Evolutionary conservation across 2,888 invertebrate species (phyloP).

Genomic region (Cephus rjabovi): DNA sequence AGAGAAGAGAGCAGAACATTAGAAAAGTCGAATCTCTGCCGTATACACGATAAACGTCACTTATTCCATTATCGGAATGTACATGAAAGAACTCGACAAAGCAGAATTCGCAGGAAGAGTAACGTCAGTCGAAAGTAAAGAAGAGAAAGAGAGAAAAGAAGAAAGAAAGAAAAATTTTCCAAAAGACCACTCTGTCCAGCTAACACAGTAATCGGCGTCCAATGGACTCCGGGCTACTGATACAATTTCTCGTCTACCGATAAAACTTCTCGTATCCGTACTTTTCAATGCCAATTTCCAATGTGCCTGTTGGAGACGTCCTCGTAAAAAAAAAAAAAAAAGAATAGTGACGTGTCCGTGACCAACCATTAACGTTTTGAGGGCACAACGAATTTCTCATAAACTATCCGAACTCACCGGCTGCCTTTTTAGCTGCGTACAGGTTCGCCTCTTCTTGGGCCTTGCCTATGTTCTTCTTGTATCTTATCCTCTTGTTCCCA

Average conservation of each 20-base stretch:
- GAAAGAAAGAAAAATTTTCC: neutral
- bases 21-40: neutral
- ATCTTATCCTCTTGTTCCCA: slow-evolving; percentile 98
- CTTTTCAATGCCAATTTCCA: neutral
- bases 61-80: neutral
- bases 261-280: neutral
- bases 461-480: slow-evolving; percentile 99
- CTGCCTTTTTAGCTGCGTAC: slow-evolving; percentile 98
- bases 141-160: neutral
- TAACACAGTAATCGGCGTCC: neutral
- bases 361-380: neutral
- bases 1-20: neutral
- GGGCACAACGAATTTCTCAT: neutral
- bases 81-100: neutral
- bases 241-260: neutral
- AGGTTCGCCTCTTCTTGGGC: slow-evolving; percentile 99
- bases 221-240: neutral
- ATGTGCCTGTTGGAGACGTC: neutral
- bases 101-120: neutral
- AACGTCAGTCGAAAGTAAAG: neutral
- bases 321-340: neutral
- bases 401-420: slow-evolving; percentile 71
- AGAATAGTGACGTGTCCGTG: neutral
- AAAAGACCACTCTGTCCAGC: neutral
- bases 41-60: neutral